Base-by-base conservation (phyloP, 2,113 vertebrate genomes). In the Eclectus roratus region DNA sequence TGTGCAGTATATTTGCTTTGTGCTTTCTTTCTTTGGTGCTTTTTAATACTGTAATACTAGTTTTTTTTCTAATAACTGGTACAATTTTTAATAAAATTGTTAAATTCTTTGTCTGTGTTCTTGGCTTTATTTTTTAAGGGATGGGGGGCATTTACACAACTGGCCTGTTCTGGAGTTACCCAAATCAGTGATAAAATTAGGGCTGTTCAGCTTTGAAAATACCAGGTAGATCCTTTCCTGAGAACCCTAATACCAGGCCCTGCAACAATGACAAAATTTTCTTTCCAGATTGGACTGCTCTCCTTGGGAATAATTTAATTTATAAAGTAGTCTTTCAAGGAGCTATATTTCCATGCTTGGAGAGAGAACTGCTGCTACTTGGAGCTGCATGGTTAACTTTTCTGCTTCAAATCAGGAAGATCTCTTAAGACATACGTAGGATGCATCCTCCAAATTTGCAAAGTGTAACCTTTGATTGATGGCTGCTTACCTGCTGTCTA, bases 81-180 rank as follows among this genome's bases (percentile, higher is more conserved):
- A 98, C 98, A 96, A 91, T 98, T 98, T 98, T 98, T 98, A 98
- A 98, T 98, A 98, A 98, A 98, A 98, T 58, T 96, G 85, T 97
- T 97, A 97, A 98, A 97, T 95, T 81, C 90, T 88, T 94, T 83
- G 35, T 70, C 18, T 94, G 79, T 86, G 64, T 79, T 89, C 66
- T 82, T 85, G 83, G 73, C 83, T 85, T 55, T 65, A 23, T 86
- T 89, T 80, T 64, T 88, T 71, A 78, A 84, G 37, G 47, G 64
- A 46, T 74, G 14, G n/a, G 44, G 60, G 43, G 47, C 79, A 60
- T 86, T 87, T 79, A 46, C 60, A 72, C 44, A 83, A 19, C 24
- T 80, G 20, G 15, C 35, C 43, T 10, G 0, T 64, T 89, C 61
- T 78, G 64, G 20, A 94, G 77, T 61, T 88, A 71, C 24, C 44